Percentiles rank a stretch among this genome's conserved stretches.
Conservation (phyloP, 2,113 vertebrate genomes). For the Poeciliopsis turrubarensis region DNA sequence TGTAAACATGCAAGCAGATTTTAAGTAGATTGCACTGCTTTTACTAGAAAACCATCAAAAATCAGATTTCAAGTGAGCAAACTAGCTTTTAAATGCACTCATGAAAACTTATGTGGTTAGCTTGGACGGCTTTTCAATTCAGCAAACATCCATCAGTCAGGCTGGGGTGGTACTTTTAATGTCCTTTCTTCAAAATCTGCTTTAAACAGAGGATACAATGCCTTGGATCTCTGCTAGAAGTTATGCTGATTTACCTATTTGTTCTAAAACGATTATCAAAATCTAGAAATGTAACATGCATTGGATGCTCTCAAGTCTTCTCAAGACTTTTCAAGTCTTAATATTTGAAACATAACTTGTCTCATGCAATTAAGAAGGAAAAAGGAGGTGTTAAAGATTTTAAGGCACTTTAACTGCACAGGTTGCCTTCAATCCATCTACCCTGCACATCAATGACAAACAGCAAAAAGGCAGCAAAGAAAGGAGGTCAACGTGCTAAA, state of each 20-base stretch:
- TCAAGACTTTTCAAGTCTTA: neutral
- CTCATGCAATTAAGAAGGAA: constrained; percentile 16
- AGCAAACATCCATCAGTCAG: neutral
- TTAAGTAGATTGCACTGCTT: neutral
- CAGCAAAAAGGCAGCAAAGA: constrained; percentile 23
- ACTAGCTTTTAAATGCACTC: too few relatives aligned
- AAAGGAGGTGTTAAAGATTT: constrained; percentile 19
- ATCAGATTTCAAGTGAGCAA: too few relatives aligned
- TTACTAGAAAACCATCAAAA: neutral
- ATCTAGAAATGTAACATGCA: neutral
- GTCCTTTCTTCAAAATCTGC: neutral
- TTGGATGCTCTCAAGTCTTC: neutral
- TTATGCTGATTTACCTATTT: neutral
- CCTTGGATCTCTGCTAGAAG: neutral
- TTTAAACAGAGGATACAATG: neutral
- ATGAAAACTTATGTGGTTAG: neutral
- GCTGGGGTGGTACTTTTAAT: neutral
- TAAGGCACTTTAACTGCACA: constrained; percentile 70
- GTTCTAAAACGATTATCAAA: neutral
- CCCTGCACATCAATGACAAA: neutral
- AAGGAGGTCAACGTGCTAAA: neutral
- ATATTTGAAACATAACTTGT: constrained; percentile 5
- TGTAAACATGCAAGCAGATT: neutral
- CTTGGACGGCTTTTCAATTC: neutral
- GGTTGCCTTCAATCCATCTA: constrained; percentile 29